Conservation (phyloP, 2,888 invertebrate genomes). For the Tethea ocularis region DNA sequence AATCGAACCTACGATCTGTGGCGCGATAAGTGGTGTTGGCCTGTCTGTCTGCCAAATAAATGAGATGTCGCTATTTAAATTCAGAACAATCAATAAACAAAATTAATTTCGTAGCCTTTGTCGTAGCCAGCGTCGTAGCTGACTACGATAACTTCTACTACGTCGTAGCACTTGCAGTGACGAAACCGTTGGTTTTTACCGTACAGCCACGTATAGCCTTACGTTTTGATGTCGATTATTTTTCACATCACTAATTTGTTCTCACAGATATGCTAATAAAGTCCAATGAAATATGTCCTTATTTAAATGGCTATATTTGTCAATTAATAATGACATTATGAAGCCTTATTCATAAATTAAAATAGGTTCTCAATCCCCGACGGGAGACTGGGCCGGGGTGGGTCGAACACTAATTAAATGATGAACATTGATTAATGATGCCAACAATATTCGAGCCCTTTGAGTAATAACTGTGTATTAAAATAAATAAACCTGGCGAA, state of each 20-base stretch:
- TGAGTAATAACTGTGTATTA: constrained; percentile 9
- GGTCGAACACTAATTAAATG: constrained; percentile 28
- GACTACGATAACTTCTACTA: neutral
- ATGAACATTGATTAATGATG: constrained; percentile 14
- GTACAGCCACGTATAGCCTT: no score
- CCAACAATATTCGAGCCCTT: constrained; percentile 6
- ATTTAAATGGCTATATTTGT: neutral
- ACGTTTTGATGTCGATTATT: neutral
- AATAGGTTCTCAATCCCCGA: constrained; percentile 6
- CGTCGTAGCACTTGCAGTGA: neutral
- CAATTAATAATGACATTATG: constrained; percentile 7
- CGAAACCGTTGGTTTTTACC: no score
- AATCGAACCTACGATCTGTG: no score
- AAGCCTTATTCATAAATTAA: constrained; percentile 10
- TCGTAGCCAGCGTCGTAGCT: neutral
- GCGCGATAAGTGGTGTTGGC: no score
- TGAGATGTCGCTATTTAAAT: no score
- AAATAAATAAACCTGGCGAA: constrained; percentile 2
- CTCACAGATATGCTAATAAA: no score
- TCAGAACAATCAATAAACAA: neutral
- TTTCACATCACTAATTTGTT: neutral
- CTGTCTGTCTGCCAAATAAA: no score
- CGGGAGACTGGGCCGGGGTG: constrained; percentile 18
- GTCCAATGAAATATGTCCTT: neutral
- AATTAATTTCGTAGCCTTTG: neutral